Conservation (phyloP, 2,113 vertebrate species). For the Parus major region DNA sequence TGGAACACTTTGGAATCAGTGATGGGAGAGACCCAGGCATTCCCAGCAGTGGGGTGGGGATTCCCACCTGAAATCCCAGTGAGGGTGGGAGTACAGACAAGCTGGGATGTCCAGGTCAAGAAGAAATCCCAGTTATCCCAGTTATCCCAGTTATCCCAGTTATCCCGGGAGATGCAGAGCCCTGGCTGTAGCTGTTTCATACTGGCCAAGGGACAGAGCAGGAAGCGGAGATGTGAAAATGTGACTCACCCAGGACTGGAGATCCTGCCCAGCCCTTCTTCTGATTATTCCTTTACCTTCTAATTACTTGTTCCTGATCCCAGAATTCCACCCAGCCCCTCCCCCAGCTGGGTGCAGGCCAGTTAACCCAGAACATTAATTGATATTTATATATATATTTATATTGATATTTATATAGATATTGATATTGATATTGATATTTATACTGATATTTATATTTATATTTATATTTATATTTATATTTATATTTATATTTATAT, state of each 20-base stretch:
- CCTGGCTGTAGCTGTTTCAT: background rate
- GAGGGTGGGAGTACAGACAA: background rate
- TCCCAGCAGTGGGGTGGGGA: rapidly evolving
- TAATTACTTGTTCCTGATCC: background rate
- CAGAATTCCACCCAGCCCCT: background rate
- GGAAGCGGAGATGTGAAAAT: background rate
- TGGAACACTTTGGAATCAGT: background rate
- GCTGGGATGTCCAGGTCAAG: background rate
- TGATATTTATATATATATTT: no score
- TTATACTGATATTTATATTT: no score
- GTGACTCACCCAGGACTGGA: background rate
- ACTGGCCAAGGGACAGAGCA: background rate
- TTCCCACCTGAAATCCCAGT: background rate
- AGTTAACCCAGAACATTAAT: background rate
- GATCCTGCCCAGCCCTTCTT: background rate
- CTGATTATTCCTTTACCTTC: background rate
- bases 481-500: no score
- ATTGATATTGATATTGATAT: no score
- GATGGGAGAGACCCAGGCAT: background rate
- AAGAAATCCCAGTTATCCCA: background rate
- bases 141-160: background rate
- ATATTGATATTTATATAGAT: no score
- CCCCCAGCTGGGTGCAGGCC: background rate
- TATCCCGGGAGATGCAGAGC: background rate
- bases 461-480: no score